Base-by-base conservation (phyloP, 92 coral and sea anemone genomes). In the Actinernus sp. region DNA sequence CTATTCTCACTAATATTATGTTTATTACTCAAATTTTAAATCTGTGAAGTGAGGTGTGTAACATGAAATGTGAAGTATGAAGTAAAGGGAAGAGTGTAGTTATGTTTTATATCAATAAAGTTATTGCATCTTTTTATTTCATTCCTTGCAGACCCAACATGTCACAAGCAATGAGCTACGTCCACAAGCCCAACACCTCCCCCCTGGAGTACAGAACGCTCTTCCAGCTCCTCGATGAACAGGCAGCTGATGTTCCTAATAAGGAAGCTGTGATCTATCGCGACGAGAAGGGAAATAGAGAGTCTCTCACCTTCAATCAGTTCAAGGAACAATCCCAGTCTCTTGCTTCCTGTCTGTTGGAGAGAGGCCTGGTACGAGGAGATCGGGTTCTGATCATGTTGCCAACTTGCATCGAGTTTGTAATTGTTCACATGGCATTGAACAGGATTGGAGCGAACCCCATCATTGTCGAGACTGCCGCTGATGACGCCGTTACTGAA, bases 281-380 rank as follows among this genome's bases (percentile, higher is more conserved):
- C 44, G 65, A 62, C 27, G 65, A 62, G 23, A 27, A 21, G 10
- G 34, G 45, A 9, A 62, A 74, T 46, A 62, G 82, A 45, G 21
- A 29, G 26, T 46, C 64, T 13, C 53, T 62, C 19, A 62, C 82
- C 13, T 74, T 74, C 32, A 19, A 58, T 27, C 43, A 62, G 41
- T 48, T 50, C 34, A 58, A 51, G 31, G 24, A 16, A 20, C 48
- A 54, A 46, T 74, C 82, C 82, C 62, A 55, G 45, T 25, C 59
- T 16, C 63, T 74, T 21, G 82, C 82, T 3, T 43, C 82, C 18
- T 49, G 68, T 11, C 46, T 74, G 0, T 31, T 74, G 7, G 73
- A 62, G 73, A 52, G 34, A 31, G 82, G 82, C 8, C 57, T 62
- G 64, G 65, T 46, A 49, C 82, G 65, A 14, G 82, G 73, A n/a